Evolutionary conservation across 2,797 vertebrate species (phyloP), one percentile per base, ranked within the genome.

Genomic region (Ataeniobius toweri): DNA sequence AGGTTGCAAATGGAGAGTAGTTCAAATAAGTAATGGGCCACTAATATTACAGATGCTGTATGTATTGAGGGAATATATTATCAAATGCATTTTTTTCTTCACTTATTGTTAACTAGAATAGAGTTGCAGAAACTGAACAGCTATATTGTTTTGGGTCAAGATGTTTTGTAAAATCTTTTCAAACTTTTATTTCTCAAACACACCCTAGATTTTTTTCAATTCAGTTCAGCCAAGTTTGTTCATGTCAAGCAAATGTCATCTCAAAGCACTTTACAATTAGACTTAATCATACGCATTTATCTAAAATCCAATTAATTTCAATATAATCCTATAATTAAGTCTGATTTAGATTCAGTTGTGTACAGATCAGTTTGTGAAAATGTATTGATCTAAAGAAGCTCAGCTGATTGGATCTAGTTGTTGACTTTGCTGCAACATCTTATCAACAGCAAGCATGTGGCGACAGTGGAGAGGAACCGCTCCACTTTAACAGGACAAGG

Each of bases 11-110:
- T 85, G 84, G 78, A 86, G 80, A 28, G 74, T 83, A 12, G 81
- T 73, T 89, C 77, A 88, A 90, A 85, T 81, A 84, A 85, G 80
- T 89, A 86, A 86, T 61, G 77, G 80, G 75, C 80, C 74, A n/a
- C 86, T 90, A 83, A 89, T 84, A 79, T 83, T 85, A 89, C 93
- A 89, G 90, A 90, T 85, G 87, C 80, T 80, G 78, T 71, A 77
- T 86, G 80, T 87, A 75, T 83, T 79, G 81, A 79, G 72, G 80
- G 59, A 56, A 78, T 81, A 89, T 90, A 88, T 89, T 83, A 90
- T 81, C 80, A 82, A 77, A 83, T 85, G 71, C 69, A 76, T 77
- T 81, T 84, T 72, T 68, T 53, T 58, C 39, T 22, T 67, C 36
- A 36, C 36, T 36, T 39, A 8, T 36, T 36, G 31, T 67, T 67